Conservation (phyloP, 2,888 invertebrate species). For the Hofmannophila pseudospretella region DNA sequence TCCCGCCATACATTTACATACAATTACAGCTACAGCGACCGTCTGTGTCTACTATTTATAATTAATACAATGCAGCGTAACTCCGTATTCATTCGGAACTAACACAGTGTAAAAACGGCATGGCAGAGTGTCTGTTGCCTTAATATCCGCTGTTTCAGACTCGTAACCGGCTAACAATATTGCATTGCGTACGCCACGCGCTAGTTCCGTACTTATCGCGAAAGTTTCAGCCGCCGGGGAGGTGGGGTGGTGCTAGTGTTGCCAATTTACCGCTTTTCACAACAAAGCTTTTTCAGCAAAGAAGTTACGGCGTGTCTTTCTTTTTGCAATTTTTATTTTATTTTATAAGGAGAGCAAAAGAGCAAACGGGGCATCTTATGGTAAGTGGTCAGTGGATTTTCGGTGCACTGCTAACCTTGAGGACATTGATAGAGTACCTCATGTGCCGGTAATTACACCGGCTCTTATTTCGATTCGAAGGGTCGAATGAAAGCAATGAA, state of each 20-base stretch:
- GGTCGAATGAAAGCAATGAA: too few species aligned
- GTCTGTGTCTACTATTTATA: constrained; percentile 43
- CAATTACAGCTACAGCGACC: constrained; percentile 14
- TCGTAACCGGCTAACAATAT: constrained; percentile 76
- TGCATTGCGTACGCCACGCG: constrained; percentile 76
- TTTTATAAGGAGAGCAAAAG: too few species aligned
- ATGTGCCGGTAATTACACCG: too few species aligned
- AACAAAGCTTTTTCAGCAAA: too few species aligned
- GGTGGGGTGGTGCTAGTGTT: constrained; percentile 21
- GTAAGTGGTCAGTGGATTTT: too few species aligned
- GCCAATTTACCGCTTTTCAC: too few species aligned
- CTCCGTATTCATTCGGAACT: constrained; percentile 61
- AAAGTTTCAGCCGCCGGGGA: constrained; percentile 67
- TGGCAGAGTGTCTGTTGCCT: constrained; percentile 61
- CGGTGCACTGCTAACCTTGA: too few species aligned
- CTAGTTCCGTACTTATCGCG: constrained; percentile 76
- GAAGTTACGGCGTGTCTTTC: too few species aligned
- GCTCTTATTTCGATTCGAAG: too few species aligned
- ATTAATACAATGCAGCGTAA: constrained; percentile 59
- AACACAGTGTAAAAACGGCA: constrained; percentile 65
- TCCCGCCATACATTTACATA: constrained; percentile 7
- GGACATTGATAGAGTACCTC: too few species aligned
- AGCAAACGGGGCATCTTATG: too few species aligned
- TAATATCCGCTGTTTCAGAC: constrained; percentile 75
- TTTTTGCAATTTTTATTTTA: too few species aligned